Evolutionary conservation across 1,140 invertebrate genomes (phyloP), one percentile per base, ranked within the genome.

Genomic region (Heliconius melpomene): DNA sequence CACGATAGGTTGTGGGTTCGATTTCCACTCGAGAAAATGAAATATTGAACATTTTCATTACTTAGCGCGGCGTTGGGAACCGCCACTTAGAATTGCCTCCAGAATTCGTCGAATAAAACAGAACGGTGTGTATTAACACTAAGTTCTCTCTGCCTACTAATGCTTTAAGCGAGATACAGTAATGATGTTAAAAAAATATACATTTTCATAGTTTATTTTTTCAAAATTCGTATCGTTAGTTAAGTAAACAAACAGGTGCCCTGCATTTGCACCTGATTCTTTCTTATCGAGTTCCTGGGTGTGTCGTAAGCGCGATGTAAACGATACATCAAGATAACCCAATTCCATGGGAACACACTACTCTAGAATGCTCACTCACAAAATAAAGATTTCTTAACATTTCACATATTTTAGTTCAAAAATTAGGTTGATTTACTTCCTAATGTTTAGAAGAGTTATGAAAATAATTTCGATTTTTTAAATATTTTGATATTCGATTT

Each of bases 311-410:
- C 79, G 72, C 83, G 74, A 66, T 66, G 60, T 66, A 66, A 66
- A 29, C 23, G 60, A 94, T 93, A 89, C 88, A 92, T 93, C 91
- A 94, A 90, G 92, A 94, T 94, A 94, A 91, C 92, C 92, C 85
- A 89, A 91, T 91, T 93, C 89, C 81, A 52, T 86, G 89, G 82
- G 85, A 87, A 86, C 84, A 87, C 83, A 84, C 74, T 76, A 82
- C 80, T 81, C 78, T 75, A 87, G 82, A 87, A 86, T 84, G 36
- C 82, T 74, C 79, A 81, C 72, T 78, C 77, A 86, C 84, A 83
- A 82, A 85, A 82, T 84, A 82, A 83, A 85, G 76, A 85, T 88
- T 89, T 83, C 86, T 82, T 72, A 88, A 75, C 36, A 29, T 1
- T 29, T 29, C 11, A 66, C 23, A 23, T 29, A 23, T 66, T 26